Evolutionary conservation across 2,888 invertebrate species (phyloP).

Genomic region (Pecten maximus): DNA sequence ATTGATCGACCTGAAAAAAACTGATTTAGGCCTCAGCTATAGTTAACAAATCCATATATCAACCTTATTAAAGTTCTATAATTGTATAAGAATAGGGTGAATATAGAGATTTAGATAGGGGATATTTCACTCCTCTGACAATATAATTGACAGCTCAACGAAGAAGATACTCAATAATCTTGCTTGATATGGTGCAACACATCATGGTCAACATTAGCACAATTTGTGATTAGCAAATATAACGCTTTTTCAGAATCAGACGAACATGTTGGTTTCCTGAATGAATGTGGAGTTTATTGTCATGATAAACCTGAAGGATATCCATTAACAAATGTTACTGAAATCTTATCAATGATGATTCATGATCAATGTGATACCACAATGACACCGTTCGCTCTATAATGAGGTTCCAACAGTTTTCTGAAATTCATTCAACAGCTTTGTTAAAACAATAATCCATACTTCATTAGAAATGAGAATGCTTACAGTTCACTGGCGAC

Average conservation of each 20-base stretch:
- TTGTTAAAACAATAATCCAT: background rate
- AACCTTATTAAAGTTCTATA: too few species aligned
- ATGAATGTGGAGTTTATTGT: background rate
- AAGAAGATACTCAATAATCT: too few species aligned
- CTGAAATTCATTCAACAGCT: constrained; percentile 13
- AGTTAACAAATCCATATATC: too few species aligned
- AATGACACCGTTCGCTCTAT: background rate
- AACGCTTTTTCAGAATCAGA: background rate
- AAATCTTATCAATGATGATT: background rate
- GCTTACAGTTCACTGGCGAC: background rate
- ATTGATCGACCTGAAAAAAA: too few species aligned
- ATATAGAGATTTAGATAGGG: too few species aligned
- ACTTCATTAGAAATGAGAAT: background rate
- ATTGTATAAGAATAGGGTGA: too few species aligned
- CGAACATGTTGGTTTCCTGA: too few species aligned
- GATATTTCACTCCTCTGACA: too few species aligned
- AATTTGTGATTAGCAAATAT: background rate
- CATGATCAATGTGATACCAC: background rate
- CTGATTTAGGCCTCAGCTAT: too few species aligned
- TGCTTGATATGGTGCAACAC: too few species aligned
- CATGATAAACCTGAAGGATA: background rate
- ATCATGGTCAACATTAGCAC: too few species aligned
- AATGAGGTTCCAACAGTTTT: background rate
- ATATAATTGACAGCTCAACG: too few species aligned
- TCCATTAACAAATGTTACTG: background rate